These are phyloP conservation scores for Anabas testudineus DNA, from an alignment of 2,797 vertebrate species.

Conservation along the genomic window DNA sequence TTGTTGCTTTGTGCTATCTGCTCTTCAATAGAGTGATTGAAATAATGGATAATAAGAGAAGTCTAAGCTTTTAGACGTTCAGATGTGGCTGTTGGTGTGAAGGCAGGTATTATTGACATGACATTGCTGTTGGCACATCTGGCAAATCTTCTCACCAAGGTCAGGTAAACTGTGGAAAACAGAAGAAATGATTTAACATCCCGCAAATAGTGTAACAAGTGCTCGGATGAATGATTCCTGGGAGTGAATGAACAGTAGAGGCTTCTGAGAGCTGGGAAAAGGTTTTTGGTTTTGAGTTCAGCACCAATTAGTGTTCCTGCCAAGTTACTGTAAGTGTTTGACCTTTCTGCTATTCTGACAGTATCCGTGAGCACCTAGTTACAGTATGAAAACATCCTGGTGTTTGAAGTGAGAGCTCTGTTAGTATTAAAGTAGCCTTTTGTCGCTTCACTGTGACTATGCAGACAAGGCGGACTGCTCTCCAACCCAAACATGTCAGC, in stretches of 20 bases:
- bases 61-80: conserved; percentile 14
- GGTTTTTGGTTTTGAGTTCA: conserved; percentile 33
- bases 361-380: conserved; percentile 58
- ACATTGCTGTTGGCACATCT: conserved; percentile 56
- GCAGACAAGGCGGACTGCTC: conserved; percentile 70
- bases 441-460: conserved; percentile 50
- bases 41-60: conserved; percentile 17
- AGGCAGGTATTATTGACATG: conserved; percentile 59
- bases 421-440: conserved; percentile 59
- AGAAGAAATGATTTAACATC: conserved; percentile 54
- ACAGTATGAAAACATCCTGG: conserved; percentile 68
- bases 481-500: conserved; percentile 78
- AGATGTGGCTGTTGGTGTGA: conserved; percentile 30
- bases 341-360: conserved; percentile 57
- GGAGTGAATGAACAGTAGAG: conserved; percentile 9
- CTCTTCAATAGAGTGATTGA: conserved; percentile 3
- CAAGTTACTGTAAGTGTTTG: conserved; percentile 51
- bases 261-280: conserved; percentile 24
- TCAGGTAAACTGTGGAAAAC: conserved; percentile 66
- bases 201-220: conserved; percentile 44
- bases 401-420: conserved; percentile 50
- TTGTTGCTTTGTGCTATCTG: conserved; percentile 5
- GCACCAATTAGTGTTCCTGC: conserved; percentile 47
- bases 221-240: neutral
- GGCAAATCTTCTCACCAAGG: conserved; percentile 52